Conservation (phyloP, 2,113 vertebrate genomes). For the Stegostoma tigrinum region DNA sequence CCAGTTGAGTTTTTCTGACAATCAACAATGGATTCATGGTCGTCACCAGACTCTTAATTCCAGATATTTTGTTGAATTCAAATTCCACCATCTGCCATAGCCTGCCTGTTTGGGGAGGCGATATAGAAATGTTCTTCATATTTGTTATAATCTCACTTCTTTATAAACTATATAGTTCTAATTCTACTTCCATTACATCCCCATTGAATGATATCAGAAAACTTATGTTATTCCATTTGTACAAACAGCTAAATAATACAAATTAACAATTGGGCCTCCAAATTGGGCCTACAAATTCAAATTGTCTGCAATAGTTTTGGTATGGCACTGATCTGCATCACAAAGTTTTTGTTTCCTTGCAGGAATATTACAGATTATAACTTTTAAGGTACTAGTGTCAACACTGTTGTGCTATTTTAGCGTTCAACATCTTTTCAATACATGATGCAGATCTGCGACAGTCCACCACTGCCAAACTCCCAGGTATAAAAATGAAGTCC, state of each 20-base stretch:
- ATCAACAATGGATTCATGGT: too few species aligned
- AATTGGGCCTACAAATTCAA: background rate
- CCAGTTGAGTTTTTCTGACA: too few species aligned
- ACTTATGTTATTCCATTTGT: background rate
- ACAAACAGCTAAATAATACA: background rate
- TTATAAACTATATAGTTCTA: background rate
- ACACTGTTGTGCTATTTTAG: background rate
- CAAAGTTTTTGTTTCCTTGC: background rate
- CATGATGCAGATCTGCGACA: background rate
- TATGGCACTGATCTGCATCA: background rate
- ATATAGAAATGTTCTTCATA: background rate
- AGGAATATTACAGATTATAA: background rate
- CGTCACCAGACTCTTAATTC: too few species aligned
- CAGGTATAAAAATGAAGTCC: background rate
- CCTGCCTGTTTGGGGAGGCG: too few species aligned
- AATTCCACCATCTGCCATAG: too few species aligned
- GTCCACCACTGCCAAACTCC: background rate
- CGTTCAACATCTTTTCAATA: background rate
- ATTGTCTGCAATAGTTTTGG: background rate
- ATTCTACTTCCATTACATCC: background rate
- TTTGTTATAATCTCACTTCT: background rate
- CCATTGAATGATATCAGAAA: background rate
- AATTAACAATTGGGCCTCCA: background rate
- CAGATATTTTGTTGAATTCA: too few species aligned
- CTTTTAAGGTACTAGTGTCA: background rate